Evolutionary conservation across 2,113 vertebrate species (phyloP), one percentile per base, ranked within the genome.

Genomic region (Anoura caudifer): DNA sequence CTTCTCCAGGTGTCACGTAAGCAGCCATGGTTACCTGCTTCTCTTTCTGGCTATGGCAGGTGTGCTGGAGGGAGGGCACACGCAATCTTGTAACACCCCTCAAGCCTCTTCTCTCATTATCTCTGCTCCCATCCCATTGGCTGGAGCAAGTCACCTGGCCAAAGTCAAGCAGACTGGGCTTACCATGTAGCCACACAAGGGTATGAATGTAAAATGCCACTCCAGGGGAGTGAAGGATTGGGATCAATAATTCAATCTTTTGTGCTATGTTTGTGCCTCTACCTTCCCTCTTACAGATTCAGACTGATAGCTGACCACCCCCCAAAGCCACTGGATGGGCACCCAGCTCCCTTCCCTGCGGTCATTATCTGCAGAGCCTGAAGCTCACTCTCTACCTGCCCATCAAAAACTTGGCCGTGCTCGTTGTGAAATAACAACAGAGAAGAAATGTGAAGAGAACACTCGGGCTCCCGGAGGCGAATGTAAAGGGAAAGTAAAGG

Each of bases 181-280:
- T 24, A 11, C 33, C 2, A 0, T 0, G 45, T 4, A 45, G 85
- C 61, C 80, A 63, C 7, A 56, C 45, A 26, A 84, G 12, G 8
- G 12, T 47, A 38, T 77, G 45, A 43, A n/a, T 17, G 14, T 13
- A 50, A 75, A 45, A 45, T 12, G 5, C 28, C 13, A 3, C 33
- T 38, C 36, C 65, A 45, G 28, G 36, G n/a, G 15, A 76, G 16
- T 5, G 13, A 52, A 59, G 52, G 41, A 7, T 14, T 56, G 22
- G 59, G 41, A 77, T 47, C 85, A 52, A 16, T 11, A 15, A 72
- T 45, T 56, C 65, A 14, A 0, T 45, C 70, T 54, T 67, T 3
- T 2, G 4, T 47, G 67, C 0, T 0, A 20, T 61, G 2, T 31
- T 90, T 91, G 1, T 38, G 38, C 36, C 79, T 77, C 61, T 10